Evolutionary conservation across 2,888 invertebrate genomes (phyloP).

Genomic region (Melanophora roralis): DNA sequence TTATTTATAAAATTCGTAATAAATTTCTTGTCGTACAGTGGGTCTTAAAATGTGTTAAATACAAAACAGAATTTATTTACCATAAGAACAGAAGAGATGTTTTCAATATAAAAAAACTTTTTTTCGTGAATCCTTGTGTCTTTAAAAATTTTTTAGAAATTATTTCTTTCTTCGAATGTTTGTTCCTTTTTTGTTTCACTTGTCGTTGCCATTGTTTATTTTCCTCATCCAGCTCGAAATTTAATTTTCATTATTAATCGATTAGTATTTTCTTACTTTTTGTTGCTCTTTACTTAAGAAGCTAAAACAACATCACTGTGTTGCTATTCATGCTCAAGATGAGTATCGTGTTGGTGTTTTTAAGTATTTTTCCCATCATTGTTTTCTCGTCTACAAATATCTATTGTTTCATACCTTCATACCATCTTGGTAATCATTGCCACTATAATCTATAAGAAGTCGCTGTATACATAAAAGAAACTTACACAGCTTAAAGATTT

Average conservation of each 20-base stretch:
- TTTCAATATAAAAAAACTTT: too few species aligned
- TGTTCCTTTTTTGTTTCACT: conserved; percentile 21
- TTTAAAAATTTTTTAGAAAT: conserved; percentile 25
- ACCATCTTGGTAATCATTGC: conserved; percentile 50
- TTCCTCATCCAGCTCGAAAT: conserved; percentile 42
- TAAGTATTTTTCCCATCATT: conserved; percentile 6
- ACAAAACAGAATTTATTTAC: too few species aligned
- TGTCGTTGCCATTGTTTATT: conserved; percentile 34
- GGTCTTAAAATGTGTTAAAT: too few species aligned
- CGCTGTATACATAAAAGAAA: conserved; percentile 12
- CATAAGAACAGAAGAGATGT: too few species aligned
- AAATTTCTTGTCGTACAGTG: conserved; percentile 18
- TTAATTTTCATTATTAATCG: conserved; percentile 68
- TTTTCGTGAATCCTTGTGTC: conserved; percentile 20
- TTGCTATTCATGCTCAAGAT: not conserved
- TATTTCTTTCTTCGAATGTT: not conserved
- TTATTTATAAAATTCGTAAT: not conserved
- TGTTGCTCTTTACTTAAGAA: conserved; percentile 45
- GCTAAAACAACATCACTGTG: conserved; percentile 37
- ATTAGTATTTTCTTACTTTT: conserved; percentile 63
- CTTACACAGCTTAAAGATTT: conserved; percentile 16
- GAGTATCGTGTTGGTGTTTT: conserved; percentile 16
- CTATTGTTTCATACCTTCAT: conserved; percentile 49
- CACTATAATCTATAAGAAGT: conserved; percentile 48
- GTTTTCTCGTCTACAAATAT: not conserved